A percentile compares a stretch with the other conserved stretches of the same genome.
These are phyloP conservation scores for Microcebus griseorufus DNA, from an alignment of 2,113 vertebrate species.

Conservation along the genomic window DNA sequence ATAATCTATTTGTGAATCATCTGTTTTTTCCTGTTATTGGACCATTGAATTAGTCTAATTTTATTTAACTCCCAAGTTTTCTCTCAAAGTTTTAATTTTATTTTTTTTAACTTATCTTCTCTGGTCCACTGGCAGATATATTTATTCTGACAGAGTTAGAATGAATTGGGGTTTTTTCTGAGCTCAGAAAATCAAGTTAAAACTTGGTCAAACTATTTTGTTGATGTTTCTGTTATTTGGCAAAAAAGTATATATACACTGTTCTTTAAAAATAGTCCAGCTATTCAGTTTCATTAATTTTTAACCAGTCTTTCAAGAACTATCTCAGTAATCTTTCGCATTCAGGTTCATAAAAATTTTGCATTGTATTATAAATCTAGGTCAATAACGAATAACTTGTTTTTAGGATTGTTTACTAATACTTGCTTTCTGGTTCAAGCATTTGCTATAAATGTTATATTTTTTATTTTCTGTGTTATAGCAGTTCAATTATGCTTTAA, in stretches of 20 bases:
- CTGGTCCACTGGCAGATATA: background rate
- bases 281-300: slow-evolving; percentile 16
- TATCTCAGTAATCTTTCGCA: background rate
- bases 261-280: background rate
- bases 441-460: slow-evolving; percentile 72
- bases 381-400: background rate
- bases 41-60: background rate
- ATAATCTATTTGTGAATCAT: slow-evolving; percentile 14
- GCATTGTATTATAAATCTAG: background rate
- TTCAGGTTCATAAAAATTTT: slow-evolving; percentile 56
- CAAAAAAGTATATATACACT: background rate
- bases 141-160: slow-evolving; percentile 35
- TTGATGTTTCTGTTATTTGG: background rate
- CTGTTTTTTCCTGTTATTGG: background rate
- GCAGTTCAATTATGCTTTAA: slow-evolving; percentile 13
- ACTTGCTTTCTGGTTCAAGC: slow-evolving; percentile 73
- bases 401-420: slow-evolving; percentile 80
- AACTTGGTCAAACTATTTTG: background rate
- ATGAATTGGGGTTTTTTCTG: background rate
- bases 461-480: slow-evolving; percentile 68
- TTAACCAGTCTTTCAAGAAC: background rate
- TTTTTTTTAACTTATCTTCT: background rate
- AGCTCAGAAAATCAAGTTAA: slow-evolving; percentile 37
- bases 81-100: background rate
- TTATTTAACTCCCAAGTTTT: slow-evolving; percentile 55